Conservation (phyloP, 2,888 invertebrate species). For the Camponotus fellah region DNA sequence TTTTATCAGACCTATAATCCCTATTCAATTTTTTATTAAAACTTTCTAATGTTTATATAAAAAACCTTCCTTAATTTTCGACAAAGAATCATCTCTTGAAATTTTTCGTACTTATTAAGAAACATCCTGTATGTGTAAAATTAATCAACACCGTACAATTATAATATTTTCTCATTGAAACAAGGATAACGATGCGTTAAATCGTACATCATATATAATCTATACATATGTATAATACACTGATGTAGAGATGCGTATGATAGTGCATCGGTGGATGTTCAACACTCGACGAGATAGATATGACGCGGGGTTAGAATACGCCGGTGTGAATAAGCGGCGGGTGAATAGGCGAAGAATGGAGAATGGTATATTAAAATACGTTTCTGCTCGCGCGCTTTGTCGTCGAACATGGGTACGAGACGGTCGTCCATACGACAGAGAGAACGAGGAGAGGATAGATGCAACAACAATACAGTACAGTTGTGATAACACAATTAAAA, state of each 20-base stretch:
- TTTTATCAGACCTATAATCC: too few species aligned
- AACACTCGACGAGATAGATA: constrained; percentile 10
- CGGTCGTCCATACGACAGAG: constrained; percentile 6
- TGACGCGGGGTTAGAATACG: constrained; percentile 31
- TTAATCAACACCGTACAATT: too few species aligned
- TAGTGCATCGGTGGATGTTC: constrained; percentile 24
- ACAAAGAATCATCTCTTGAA: too few species aligned
- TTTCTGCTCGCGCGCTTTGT: constrained; percentile 42
- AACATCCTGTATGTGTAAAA: too few species aligned
- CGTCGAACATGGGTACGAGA: constrained; percentile 7
- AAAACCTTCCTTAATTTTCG: too few species aligned
- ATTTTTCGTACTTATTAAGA: too few species aligned
- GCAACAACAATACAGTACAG: constrained; percentile 18
- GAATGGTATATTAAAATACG: constrained; percentile 49
- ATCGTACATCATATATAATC: constrained; percentile 16
- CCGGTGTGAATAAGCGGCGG: constrained; percentile 42
- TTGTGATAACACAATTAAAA: constrained; percentile 45
- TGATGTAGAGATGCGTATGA: constrained; percentile 9
- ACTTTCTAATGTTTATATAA: too few species aligned
- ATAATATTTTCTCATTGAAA: too few species aligned
- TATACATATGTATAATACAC: constrained; percentile 42
- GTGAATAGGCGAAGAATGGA: constrained; percentile 47
- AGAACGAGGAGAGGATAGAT: background rate
- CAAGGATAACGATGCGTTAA: background rate
- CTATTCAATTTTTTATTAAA: too few species aligned